These are phyloP conservation scores for Drosophila kanapiae DNA, from an alignment of 1,140 invertebrate species.

Conservation along the genomic window DNA sequence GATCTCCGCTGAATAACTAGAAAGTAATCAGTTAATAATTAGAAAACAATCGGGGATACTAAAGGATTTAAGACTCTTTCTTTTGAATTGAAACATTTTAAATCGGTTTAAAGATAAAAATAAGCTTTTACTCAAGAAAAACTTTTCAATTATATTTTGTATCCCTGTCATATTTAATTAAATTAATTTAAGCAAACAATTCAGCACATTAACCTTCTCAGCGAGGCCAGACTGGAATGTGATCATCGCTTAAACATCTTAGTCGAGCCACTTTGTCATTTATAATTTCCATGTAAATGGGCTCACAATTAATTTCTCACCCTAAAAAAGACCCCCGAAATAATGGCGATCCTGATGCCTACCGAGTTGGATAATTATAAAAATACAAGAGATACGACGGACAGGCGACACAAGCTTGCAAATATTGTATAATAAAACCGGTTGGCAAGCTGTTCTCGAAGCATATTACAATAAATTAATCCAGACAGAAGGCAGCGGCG, in stretches of 20 bases:
- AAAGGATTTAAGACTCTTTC: neutral
- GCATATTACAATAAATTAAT: constrained; percentile 37
- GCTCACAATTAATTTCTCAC: constrained; percentile 15
- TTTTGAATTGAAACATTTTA: neutral
- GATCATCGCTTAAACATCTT: constrained; percentile 13
- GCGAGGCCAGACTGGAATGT: constrained; percentile 19
- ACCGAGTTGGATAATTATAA: constrained; percentile 39
- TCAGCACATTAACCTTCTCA: constrained; percentile 9
- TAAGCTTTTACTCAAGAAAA: neutral
- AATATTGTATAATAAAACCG: constrained; percentile 54
- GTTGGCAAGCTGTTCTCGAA: constrained; percentile 35
- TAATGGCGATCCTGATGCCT: constrained; percentile 24
- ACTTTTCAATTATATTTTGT: too few relatives aligned
- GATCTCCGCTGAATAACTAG: neutral
- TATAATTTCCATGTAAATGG: constrained; percentile 49
- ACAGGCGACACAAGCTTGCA: constrained; percentile 32
- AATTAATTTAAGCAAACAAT: constrained; percentile 20
- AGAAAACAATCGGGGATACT: neutral
- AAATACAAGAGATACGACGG: constrained; percentile 18
- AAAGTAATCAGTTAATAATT: neutral
- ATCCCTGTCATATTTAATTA: neutral
- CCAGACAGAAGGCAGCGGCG: constrained; percentile 28
- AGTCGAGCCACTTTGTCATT: constrained; percentile 56
- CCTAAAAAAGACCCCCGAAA: constrained; percentile 3
- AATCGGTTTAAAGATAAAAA: neutral